A percentile compares a stretch with the other conserved stretches of the same genome.
Conservation (phyloP, 2,113 vertebrate species). For the Grammomys surdaster region DNA sequence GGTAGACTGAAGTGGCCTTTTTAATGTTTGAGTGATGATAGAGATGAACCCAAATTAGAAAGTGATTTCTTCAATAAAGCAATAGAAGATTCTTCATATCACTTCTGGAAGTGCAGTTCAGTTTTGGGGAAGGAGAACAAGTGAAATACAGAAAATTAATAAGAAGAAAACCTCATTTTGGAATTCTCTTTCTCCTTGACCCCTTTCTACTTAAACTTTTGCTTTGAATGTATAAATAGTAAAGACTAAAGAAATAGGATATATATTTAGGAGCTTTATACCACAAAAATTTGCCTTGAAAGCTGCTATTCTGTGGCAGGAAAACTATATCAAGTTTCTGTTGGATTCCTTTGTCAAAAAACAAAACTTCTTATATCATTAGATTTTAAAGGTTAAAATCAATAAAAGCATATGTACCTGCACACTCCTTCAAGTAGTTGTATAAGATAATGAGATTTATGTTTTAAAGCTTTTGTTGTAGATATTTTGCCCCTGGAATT, state of each 20-base stretch:
- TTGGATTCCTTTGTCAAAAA: conserved; percentile 56
- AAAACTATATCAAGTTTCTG: conserved; percentile 82
- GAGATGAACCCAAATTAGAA: conserved; percentile 73
- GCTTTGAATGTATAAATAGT: conserved; percentile 86
- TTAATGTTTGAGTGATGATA: conserved; percentile 62
- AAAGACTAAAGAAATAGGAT: conserved; percentile 83
- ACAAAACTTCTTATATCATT: conserved; percentile 59
- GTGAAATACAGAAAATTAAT: conserved; percentile 69
- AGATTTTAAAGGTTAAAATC: conserved; percentile 72
- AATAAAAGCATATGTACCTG: conserved; percentile 31
- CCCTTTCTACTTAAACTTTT: conserved; percentile 81
- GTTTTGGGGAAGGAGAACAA: conserved; percentile 54
- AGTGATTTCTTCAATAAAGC: conserved; percentile 64
- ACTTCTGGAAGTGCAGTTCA: conserved; percentile 45
- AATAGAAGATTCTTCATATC: conserved; percentile 70
- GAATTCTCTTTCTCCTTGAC: conserved; percentile 43
- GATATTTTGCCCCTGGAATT: conserved; percentile 78
- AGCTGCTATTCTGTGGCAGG: conserved; percentile 82
- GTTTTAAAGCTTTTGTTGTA: conserved; percentile 81
- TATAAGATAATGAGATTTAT: conserved; percentile 83
- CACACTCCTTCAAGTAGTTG: conserved; percentile 83
- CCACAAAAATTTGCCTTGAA: conserved; percentile 77
- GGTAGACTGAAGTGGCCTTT: conserved; percentile 62
- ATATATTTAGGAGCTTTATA: conserved; percentile 84
- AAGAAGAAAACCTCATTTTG: conserved; percentile 67